phyloP scores from a whole-genome alignment of 2,888 invertebrate genomes.

The Erpobdella octoculata region DNA sequence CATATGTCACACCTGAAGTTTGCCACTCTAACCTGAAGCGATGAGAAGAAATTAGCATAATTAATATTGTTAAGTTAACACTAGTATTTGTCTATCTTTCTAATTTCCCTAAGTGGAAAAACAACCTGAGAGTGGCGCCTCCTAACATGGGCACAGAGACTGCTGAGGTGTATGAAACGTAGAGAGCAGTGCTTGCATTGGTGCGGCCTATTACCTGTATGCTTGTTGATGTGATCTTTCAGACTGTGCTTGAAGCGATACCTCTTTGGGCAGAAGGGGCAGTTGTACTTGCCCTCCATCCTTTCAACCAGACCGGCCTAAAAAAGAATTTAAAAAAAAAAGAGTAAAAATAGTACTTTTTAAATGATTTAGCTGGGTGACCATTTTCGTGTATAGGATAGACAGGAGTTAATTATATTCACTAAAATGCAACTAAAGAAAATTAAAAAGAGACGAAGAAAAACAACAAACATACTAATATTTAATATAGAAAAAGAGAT shows the following conservation, averaged over 20 bases:
- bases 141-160: constrained; percentile 32
- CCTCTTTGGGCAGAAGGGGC: constrained; percentile 29
- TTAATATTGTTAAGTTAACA: not conserved
- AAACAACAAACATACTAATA: too few species aligned
- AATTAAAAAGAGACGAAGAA: too few species aligned
- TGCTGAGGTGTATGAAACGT: constrained; percentile 31
- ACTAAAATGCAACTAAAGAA: too few species aligned
- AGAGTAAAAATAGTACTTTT: too few species aligned
- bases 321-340: not conserved
- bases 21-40: constrained; percentile 13
- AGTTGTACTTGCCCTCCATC: constrained; percentile 27
- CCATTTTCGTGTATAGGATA: too few species aligned
- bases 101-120: not conserved
- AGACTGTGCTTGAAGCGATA: constrained; percentile 33
- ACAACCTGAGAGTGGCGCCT: constrained; percentile 30
- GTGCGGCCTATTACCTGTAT: constrained; percentile 33
- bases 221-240: constrained; percentile 35
- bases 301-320: constrained; percentile 22
- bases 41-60: not conserved
- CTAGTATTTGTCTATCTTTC: not conserved
- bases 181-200: constrained; percentile 34
- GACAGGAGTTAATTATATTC: too few species aligned
- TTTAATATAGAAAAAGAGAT: too few species aligned
- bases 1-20: constrained; percentile 30
- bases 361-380: too few species aligned